These are phyloP conservation scores for Ctenicera cuprea DNA, from an alignment of 2,888 invertebrate species.

Conservation along the genomic window DNA sequence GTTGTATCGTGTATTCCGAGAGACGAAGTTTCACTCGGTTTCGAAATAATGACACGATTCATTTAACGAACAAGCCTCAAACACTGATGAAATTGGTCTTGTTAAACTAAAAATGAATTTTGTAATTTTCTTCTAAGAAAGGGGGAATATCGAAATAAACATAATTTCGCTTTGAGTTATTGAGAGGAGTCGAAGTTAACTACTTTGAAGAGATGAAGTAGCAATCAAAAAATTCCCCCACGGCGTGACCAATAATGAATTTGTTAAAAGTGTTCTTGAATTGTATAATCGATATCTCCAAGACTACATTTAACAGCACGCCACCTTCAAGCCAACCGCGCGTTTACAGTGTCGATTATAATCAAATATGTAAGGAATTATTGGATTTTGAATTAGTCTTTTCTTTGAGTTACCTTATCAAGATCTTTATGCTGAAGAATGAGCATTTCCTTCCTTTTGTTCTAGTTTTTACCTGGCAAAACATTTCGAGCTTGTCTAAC, in stretches of 20 bases:
- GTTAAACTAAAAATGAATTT: conserved; percentile 20
- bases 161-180: conserved; percentile 16
- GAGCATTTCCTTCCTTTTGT: conserved; percentile 42
- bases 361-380: conserved; percentile 53
- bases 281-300: conserved; percentile 60
- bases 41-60: conserved; percentile 24
- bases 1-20: conserved; percentile 10
- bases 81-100: conserved; percentile 13
- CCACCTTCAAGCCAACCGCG: conserved; percentile 41
- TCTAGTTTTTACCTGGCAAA: conserved; percentile 23
- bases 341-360: conserved; percentile 51
- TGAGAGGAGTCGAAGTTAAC: conserved; percentile 24
- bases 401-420: conserved; percentile 42
- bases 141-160: conserved; percentile 16
- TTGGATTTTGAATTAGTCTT: conserved; percentile 52
- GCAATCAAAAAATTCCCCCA: conserved; percentile 41
- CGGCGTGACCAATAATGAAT: conserved; percentile 50
- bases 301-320: conserved; percentile 56
- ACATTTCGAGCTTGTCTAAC: conserved; percentile 6
- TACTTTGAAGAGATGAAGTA: conserved; percentile 27
- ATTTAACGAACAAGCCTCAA: conserved; percentile 21
- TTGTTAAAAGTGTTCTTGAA: conserved; percentile 57
- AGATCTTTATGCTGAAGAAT: conserved; percentile 40
- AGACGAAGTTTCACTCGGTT: conserved; percentile 17
- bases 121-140: conserved; percentile 3